phyloP scores from a whole-genome alignment of 2,113 vertebrate genomes.

The Plotosus lineatus region DNA sequence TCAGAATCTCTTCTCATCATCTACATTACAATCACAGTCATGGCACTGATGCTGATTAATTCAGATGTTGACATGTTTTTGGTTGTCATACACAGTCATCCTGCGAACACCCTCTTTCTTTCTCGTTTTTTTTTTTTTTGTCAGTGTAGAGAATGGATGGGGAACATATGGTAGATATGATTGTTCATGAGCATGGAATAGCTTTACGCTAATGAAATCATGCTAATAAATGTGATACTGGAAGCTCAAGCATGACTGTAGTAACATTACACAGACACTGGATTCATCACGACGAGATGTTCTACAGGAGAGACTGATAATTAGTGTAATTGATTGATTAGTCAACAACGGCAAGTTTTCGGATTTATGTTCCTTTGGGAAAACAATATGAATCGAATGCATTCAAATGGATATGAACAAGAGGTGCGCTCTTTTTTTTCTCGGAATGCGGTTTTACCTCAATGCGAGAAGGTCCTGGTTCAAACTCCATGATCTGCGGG shows the following conservation, averaged over 20 bases:
- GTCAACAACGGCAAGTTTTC: background rate
- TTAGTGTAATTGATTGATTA: conserved; percentile 2
- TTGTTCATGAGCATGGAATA: conserved; percentile 56
- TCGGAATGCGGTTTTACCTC: no score
- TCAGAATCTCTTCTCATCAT: conserved; percentile 23
- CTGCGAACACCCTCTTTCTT: conserved; percentile 58
- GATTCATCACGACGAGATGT: background rate
- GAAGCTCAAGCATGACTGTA: conserved; percentile 9
- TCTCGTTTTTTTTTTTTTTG: no score
- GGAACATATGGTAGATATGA: conserved; percentile 67
- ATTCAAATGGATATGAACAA: background rate
- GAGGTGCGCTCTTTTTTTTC: background rate
- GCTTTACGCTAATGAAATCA: conserved; percentile 63
- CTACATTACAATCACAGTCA: conserved; percentile 52
- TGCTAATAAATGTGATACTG: conserved; percentile 54
- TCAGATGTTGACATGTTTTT: conserved; percentile 62
- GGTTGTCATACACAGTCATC: conserved; percentile 57
- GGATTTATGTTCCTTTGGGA: background rate
- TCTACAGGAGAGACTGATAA: background rate
- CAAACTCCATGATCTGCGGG: no score
- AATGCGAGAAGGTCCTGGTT: no score
- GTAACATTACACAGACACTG: conserved; percentile 18
- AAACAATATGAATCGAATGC: background rate
- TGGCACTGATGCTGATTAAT: conserved; percentile 63
- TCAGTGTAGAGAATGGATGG: conserved; percentile 52